A percentile compares a stretch with the other conserved stretches of the same genome.
These are phyloP conservation scores for Malthinus flaveolus DNA, from an alignment of 2,888 invertebrate genomes.

Conservation along the genomic window DNA sequence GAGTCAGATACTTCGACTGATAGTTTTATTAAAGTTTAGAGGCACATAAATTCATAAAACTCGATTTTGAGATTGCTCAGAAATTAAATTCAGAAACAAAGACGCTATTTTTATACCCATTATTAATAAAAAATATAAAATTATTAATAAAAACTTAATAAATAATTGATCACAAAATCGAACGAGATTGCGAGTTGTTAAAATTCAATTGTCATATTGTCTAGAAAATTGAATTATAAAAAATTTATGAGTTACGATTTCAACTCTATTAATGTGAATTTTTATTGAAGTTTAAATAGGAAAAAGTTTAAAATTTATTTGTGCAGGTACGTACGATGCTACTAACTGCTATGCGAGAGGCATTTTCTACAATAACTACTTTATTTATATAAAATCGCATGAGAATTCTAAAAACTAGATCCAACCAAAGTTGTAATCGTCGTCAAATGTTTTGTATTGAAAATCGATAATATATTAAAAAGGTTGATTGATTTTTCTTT, in stretches of 20 bases:
- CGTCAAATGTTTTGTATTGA: constrained; percentile 11
- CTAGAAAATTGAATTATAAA: constrained; percentile 16
- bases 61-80: no score
- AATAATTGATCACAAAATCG: no score
- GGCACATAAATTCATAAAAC: no score
- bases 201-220: constrained; percentile 26
- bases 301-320: constrained; percentile 12
- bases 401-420: constrained; percentile 24
- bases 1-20: no score
- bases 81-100: no score
- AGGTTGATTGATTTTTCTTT: constrained; percentile 20
- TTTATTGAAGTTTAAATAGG: constrained; percentile 11
- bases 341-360: no score
- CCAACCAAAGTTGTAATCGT: constrained; percentile 12
- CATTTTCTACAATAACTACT: no score
- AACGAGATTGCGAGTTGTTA: not conserved
- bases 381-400: constrained; percentile 9
- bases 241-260: constrained; percentile 14
- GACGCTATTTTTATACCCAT: no score
- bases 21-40: no score
- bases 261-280: constrained; percentile 15
- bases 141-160: no score
- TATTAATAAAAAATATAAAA: no score
- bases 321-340: not conserved
- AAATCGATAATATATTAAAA: constrained; percentile 20